phyloP scores from a whole-genome alignment of 2,113 vertebrate species.

The Andinoacara biseriatus region DNA sequence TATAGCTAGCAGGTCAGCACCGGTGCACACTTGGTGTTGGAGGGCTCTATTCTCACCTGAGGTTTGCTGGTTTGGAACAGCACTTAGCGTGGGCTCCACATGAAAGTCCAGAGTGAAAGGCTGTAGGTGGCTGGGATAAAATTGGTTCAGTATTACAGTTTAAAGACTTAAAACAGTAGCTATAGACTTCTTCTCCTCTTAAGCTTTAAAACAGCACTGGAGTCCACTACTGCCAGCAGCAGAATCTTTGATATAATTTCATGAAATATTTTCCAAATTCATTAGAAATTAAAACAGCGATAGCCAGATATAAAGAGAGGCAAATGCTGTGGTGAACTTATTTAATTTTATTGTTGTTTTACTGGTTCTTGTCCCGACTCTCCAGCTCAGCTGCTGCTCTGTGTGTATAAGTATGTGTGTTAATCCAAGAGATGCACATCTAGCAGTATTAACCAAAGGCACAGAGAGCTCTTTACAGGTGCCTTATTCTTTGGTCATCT shows the following conservation, averaged over 20 bases:
- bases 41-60: not conserved
- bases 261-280: not conserved
- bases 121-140: not conserved
- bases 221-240: not conserved
- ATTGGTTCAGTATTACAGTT: not conserved
- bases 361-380: not conserved
- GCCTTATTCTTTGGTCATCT: conserved; percentile 58
- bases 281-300: not conserved
- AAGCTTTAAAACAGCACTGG: not conserved
- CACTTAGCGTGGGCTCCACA: not conserved
- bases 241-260: not conserved
- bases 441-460: conserved; percentile 61
- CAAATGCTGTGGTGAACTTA: not conserved
- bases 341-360: not conserved
- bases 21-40: not conserved
- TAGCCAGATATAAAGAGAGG: not conserved
- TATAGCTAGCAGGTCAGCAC: not conserved
- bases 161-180: not conserved
- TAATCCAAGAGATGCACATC: conserved; percentile 7
- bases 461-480: conserved; percentile 56
- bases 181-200: not conserved
- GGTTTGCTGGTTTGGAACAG: not conserved
- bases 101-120: not conserved
- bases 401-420: not conserved
- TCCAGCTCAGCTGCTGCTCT: not conserved